These are phyloP conservation scores for Thereva nobilitata DNA, from an alignment of 2,888 invertebrate species.

Conservation along the genomic window DNA sequence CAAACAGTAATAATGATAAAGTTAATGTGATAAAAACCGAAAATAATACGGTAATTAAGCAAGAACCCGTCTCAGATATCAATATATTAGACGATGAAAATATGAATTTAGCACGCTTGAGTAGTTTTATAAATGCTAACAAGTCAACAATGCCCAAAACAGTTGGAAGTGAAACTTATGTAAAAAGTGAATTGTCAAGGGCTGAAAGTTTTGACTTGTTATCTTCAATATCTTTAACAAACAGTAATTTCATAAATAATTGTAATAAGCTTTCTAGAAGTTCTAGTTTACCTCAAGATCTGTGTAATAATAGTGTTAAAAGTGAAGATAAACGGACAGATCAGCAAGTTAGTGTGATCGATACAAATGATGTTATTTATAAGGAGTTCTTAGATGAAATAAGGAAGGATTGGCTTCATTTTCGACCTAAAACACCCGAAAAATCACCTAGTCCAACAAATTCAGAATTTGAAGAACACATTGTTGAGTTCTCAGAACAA, in stretches of 20 bases:
- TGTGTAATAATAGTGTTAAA: constrained; percentile 19
- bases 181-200: constrained; percentile 25
- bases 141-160: constrained; percentile 13
- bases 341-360: constrained; percentile 7
- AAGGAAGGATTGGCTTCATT: constrained; percentile 56
- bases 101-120: constrained; percentile 56
- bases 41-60: constrained; percentile 49
- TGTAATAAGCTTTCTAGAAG: constrained; percentile 27
- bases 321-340: constrained; percentile 31
- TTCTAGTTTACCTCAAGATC: constrained; percentile 31
- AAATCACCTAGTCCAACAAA: neutral
- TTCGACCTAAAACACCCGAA: constrained; percentile 56
- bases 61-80: constrained; percentile 48
- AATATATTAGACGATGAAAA: constrained; percentile 53
- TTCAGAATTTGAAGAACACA: constrained; percentile 37
- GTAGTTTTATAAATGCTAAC: constrained; percentile 51
- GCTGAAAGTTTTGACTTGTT: constrained; percentile 9
- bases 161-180: constrained; percentile 13
- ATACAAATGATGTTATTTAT: constrained; percentile 42
- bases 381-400: constrained; percentile 55
- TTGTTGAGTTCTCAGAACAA: constrained; percentile 53
- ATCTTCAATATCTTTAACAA: constrained; percentile 8
- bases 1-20: constrained; percentile 52
- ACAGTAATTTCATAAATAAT: constrained; percentile 29
- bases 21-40: constrained; percentile 58